Evolutionary conservation across 2,888 invertebrate species (phyloP).

Genomic region (Tetragonisca angustula): DNA sequence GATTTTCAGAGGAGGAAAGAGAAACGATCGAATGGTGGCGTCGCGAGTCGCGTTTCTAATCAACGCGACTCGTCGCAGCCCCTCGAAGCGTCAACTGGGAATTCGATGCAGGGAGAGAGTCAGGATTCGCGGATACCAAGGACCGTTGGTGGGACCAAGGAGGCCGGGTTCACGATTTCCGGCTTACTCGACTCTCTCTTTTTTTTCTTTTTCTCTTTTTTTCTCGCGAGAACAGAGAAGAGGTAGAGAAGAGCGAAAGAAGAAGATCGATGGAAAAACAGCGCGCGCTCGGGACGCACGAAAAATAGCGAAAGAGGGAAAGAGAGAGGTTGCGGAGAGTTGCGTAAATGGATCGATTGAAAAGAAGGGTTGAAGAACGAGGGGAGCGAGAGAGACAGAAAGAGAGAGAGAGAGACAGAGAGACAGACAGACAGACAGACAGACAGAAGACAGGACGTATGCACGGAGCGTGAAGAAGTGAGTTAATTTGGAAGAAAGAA

Average conservation of each 20-base stretch:
- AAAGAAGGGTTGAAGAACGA: background rate
- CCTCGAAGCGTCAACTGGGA: conserved; percentile 37
- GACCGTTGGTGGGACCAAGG: conserved; percentile 28
- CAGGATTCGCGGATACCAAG: background rate
- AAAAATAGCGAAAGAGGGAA: background rate
- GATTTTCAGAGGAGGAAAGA: conserved; percentile 24
- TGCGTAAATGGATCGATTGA: background rate
- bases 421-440: background rate
- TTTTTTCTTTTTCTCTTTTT: background rate
- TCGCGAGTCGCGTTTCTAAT: conserved; percentile 13
- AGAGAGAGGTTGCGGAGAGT: background rate
- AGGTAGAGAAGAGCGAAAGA: background rate
- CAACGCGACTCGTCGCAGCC: conserved; percentile 26
- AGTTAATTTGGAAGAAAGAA: conserved; percentile 53
- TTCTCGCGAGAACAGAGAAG: conserved; percentile 5
- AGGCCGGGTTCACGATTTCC: conserved; percentile 18
- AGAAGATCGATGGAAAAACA: conserved; percentile 13
- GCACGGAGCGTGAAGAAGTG: conserved; percentile 44
- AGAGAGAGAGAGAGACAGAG: conserved; percentile 24
- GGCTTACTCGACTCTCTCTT: background rate
- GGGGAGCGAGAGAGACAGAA: conserved; percentile 21
- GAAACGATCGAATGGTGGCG: background rate
- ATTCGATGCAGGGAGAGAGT: background rate
- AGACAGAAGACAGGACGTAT: conserved; percentile 39
- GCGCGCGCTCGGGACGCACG: conserved; percentile 11